Base-by-base conservation (phyloP, 2,888 invertebrate genomes). In the Lithophane leautieri region DNA sequence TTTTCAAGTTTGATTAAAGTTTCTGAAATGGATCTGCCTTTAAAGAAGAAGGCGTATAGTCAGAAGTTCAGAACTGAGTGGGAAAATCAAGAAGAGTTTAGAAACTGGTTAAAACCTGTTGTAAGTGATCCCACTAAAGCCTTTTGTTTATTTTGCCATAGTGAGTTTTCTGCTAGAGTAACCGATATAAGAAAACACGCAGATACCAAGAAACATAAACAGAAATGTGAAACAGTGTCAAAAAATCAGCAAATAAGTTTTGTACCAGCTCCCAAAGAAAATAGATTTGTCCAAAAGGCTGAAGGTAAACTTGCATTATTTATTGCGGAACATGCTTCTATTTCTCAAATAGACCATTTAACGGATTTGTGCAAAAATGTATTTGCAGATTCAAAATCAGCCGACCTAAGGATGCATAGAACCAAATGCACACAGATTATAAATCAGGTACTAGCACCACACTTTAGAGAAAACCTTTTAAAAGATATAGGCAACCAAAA, bases 61-160 rank as follows among this genome's bases (percentile, higher is more conserved):
- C 40, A 40, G 40, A 40, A 40, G 40, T 40, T 40, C 40, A 40
- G 40, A 40, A 40, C 40, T 40, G 40, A 40, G 40, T 40, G 40
- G 40, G 40, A 40, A 40, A 40, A 40, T 40, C 40, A 40, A 40
- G 40, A 40, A 40, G 40, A 40, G 40, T 40, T 40, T 40, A 40
- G 40, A 40, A 40, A 40, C 40, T 40, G 40, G 40, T 40, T 40
- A 40, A 40, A 40, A 40, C 40, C 40, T 34, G 28, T 44, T 69
- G 0, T 68, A 42, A 58, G 9, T 68, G 68, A 69, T 69, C 44
- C 28, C 1, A 60, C 69, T 47, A 69, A 58, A 69, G 58, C 60
- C 60, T 70, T 70, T 61, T 70, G 69, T 6, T 70, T 6, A 58
- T 70, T 60, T 70, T 60, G 69, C 14, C 58, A 60, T 2, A 70